These are phyloP conservation scores for Temnothorax longispinosus DNA, from an alignment of 1,140 invertebrate genomes.

Conservation along the genomic window DNA sequence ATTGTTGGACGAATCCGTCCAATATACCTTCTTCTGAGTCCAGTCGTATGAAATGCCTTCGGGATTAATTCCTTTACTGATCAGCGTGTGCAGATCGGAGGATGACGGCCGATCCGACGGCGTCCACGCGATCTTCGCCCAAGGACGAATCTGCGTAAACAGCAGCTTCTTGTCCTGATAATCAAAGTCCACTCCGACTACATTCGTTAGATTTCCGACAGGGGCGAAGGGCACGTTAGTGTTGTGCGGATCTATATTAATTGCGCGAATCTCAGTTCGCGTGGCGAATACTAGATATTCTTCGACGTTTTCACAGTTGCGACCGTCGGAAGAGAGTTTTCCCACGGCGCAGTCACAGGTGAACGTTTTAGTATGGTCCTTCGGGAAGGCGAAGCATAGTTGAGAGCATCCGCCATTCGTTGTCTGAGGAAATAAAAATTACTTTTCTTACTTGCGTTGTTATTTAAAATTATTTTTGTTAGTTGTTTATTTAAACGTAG, in stretches of 20 bases:
- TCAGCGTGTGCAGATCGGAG: constrained; percentile 89
- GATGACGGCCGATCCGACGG: constrained; percentile 89
- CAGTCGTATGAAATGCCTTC: constrained; percentile 99
- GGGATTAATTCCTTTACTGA: constrained; percentile 94
- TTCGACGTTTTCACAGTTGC: constrained; percentile 92
- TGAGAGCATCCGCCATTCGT: constrained; percentile 96
- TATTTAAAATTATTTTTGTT: background rate
- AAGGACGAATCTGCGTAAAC: constrained; percentile 96
- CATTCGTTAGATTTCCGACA: constrained; percentile 96
- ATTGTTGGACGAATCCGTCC: constrained; percentile 97
- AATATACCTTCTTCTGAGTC: constrained; percentile 98
- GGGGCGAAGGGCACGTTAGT: constrained; percentile 94
- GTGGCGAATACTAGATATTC: constrained; percentile 97
- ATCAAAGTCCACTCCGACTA: constrained; percentile 98
- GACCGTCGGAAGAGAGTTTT: constrained; percentile 87
- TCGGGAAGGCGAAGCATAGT: constrained; percentile 97
- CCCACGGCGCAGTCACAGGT: constrained; percentile 97
- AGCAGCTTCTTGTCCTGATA: constrained; percentile 94
- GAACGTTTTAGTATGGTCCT: constrained; percentile 80
- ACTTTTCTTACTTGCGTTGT: background rate
- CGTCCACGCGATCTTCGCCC: constrained; percentile 94
- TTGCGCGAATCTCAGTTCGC: constrained; percentile 94
- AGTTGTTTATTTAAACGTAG: background rate
- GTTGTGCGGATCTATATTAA: constrained; percentile 93
- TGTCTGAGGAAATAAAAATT: constrained; percentile 69